phyloP scores from a whole-genome alignment of 2,113 vertebrate genomes.

The Corythoichthys haematopterus region DNA sequence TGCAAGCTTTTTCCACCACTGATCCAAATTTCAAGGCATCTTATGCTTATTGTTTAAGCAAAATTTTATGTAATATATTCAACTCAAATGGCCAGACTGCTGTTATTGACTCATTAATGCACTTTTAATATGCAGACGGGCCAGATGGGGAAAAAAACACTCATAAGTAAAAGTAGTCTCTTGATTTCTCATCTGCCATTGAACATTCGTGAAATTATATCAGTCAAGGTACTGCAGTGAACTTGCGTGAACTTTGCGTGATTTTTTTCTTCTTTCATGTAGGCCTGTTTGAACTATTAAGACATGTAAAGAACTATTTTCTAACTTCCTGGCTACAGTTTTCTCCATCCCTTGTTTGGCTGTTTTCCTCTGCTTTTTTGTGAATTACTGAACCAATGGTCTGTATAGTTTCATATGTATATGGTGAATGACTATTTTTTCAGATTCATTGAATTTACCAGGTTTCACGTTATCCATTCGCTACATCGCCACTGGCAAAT shows the following conservation, averaged over 20 bases:
- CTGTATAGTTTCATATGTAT: conserved; percentile 2
- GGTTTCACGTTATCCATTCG: too few relatives aligned
- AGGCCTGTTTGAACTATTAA: conserved; percentile 16
- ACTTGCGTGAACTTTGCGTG: neutral
- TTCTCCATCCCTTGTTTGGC: conserved; percentile 18
- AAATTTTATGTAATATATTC: neutral
- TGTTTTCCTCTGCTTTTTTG: conserved; percentile 15
- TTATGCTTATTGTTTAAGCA: too few relatives aligned
- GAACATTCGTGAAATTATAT: neutral
- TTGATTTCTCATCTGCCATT: neutral
- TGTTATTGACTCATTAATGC: neutral
- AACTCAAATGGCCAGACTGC: neutral
- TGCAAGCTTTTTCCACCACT: neutral
- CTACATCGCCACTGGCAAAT: too few relatives aligned
- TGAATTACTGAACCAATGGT: conserved; percentile 19
- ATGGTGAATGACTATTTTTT: neutral
- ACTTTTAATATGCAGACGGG: neutral
- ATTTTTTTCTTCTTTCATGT: neutral
- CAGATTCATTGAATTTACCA: conserved; percentile 1
- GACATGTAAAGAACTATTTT: conserved; percentile 44
- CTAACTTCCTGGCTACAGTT: conserved; percentile 36
- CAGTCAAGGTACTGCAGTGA: neutral
- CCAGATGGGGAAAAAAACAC: neutral
- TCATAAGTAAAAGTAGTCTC: neutral
- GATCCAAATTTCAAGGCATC: too few relatives aligned